phyloP scores from a whole-genome alignment of 2,888 invertebrate genomes.

The Bugula neritina region DNA sequence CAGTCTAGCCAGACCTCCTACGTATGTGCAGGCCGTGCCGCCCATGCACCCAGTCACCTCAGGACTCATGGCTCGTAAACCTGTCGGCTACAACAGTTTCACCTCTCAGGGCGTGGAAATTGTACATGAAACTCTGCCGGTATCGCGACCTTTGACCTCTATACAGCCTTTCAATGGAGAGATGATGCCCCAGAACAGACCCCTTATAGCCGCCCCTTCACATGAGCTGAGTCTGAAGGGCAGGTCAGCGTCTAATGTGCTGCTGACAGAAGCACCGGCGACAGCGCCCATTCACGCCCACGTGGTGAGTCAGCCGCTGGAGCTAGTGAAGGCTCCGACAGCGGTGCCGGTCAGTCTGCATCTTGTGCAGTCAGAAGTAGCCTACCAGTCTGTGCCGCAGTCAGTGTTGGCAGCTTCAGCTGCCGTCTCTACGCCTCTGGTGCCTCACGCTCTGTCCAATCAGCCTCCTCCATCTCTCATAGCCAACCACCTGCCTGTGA shows the following conservation, averaged over 20 bases:
- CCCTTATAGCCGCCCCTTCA: background rate
- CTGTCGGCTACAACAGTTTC: slow-evolving; percentile 22
- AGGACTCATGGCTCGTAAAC: background rate
- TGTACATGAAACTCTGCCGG: background rate
- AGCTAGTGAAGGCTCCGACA: background rate
- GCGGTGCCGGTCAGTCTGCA: background rate
- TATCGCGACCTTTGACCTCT: slow-evolving; percentile 4
- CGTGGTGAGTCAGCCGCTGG: background rate
- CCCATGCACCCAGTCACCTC: slow-evolving; percentile 10
- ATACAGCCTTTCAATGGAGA: slow-evolving; percentile 15
- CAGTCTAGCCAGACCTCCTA: background rate
- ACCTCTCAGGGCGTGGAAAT: slow-evolving; percentile 12
- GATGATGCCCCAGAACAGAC: background rate
- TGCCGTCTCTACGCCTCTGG: background rate
- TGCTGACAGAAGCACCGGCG: background rate
- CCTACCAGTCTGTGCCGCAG: background rate
- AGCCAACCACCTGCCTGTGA: background rate
- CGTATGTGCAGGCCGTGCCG: slow-evolving; percentile 5
- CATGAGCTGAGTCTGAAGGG: too few relatives aligned
- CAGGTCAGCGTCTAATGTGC: too few relatives aligned
- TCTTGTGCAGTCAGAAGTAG: background rate
- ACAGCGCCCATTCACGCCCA: background rate
- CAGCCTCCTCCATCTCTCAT: background rate
- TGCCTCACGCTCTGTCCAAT: background rate
- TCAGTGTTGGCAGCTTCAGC: background rate